Conservation (phyloP, 1,140 invertebrate genomes). For the Ceratosolen fusciceps region DNA sequence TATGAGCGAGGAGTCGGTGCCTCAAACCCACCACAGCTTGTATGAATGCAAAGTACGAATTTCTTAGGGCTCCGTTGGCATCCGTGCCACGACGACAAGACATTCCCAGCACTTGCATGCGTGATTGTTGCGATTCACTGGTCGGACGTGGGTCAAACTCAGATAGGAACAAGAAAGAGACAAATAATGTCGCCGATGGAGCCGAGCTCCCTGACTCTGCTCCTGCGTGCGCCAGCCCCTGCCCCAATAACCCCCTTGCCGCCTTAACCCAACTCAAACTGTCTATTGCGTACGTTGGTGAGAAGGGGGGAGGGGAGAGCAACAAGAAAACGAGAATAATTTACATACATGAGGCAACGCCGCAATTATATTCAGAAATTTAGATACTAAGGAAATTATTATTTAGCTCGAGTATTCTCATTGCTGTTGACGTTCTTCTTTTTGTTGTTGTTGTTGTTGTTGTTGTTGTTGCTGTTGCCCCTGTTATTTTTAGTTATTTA, state of each 20-base stretch:
- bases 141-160: slow-evolving; percentile 1
- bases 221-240: no score
- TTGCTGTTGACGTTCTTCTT: no score
- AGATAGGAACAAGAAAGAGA: background rate
- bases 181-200: background rate
- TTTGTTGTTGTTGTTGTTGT: no score
- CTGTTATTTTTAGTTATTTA: no score
- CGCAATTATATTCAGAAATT: background rate
- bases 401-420: no score
- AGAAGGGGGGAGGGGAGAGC: no score
- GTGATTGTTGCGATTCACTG: slow-evolving; percentile 16
- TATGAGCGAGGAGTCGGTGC: background rate
- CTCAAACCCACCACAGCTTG: background rate
- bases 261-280: no score
- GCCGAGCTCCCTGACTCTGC: no score
- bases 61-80: background rate
- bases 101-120: background rate
- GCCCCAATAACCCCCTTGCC: no score
- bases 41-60: background rate
- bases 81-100: background rate
- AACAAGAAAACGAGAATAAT: background rate
- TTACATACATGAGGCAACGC: background rate
- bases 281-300: no score
- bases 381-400: no score
- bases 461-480: no score